Conservation (phyloP, 2,888 invertebrate species). For the Junonia oenone region DNA sequence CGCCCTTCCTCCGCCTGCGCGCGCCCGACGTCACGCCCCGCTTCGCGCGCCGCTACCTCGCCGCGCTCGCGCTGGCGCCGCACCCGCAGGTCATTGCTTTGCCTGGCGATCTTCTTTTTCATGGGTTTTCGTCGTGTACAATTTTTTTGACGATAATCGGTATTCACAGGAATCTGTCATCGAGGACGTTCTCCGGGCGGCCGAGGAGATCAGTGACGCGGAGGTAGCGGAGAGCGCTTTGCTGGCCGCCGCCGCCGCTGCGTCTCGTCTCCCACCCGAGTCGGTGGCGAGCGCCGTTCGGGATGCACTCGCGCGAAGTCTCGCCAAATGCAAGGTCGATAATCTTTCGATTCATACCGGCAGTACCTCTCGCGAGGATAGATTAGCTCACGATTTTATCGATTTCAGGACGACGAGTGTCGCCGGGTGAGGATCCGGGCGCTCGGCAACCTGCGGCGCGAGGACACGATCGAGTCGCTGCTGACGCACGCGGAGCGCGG, state of each 20-base stretch:
- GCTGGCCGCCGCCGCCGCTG: conserved; percentile 30
- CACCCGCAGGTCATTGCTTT: conserved; percentile 16
- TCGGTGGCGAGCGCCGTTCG: conserved; percentile 33
- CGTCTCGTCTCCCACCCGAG: conserved; percentile 25
- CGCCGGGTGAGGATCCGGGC: conserved; percentile 41
- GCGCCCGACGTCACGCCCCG: conserved; percentile 30
- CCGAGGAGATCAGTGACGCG: conserved; percentile 25
- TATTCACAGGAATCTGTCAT: conserved; percentile 33
- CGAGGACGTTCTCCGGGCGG: conserved; percentile 37
- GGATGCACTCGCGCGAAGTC: conserved; percentile 17
- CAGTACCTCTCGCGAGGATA: too few relatives aligned
- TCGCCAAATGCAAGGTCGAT: conserved; percentile 22
- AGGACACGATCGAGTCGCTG: conserved; percentile 41
- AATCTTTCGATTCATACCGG: neutral
- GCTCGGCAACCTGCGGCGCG: conserved; percentile 49
- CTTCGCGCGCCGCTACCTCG: conserved; percentile 36
- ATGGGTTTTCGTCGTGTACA: neutral
- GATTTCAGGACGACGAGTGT: conserved; percentile 38
- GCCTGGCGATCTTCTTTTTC: conserved; percentile 6
- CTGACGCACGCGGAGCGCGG: conserved; percentile 39
- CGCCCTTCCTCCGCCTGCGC: conserved; percentile 41
- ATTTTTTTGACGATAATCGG: neutral
- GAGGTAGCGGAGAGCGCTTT: conserved; percentile 37
- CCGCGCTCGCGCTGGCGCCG: conserved; percentile 34
- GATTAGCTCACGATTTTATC: neutral